phyloP scores from a whole-genome alignment of 2,113 vertebrate genomes.

The Tupaia tana region DNA sequence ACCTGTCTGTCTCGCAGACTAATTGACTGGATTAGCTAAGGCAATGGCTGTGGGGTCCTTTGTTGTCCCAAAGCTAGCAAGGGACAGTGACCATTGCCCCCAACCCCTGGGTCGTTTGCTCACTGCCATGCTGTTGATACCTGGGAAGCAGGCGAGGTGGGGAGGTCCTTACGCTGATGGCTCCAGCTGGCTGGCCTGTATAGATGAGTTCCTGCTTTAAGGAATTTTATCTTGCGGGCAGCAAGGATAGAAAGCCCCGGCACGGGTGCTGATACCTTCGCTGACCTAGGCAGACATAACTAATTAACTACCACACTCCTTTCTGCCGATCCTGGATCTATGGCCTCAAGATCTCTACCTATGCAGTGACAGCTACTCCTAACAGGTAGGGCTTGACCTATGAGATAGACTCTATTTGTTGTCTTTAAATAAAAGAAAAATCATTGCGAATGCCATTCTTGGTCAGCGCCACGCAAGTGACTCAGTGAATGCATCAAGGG shows the following conservation, averaged over 20 bases:
- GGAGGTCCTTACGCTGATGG: neutral
- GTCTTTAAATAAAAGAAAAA: conserved; percentile 26
- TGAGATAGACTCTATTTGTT: conserved; percentile 24
- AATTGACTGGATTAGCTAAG: neutral
- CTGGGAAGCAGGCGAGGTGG: neutral
- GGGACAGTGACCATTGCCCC: neutral
- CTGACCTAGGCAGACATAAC: neutral
- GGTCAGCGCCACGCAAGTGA: neutral
- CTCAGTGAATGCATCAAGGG: conserved; percentile 30
- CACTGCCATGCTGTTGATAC: neutral
- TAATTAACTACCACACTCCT: neutral
- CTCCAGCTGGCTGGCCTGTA: neutral
- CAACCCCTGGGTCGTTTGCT: neutral
- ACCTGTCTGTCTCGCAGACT: neutral
- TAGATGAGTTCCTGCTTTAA: neutral
- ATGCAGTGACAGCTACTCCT: neutral
- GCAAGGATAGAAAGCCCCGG: neutral
- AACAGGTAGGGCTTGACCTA: neutral
- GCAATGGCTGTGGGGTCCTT: neutral
- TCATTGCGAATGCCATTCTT: conserved; percentile 23
- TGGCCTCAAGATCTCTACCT: neutral
- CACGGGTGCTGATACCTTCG: accelerated
- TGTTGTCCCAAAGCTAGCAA: neutral
- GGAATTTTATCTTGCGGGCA: neutral
- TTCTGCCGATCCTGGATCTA: neutral